Evolutionary conservation across 2,888 invertebrate species (phyloP).

Genomic region (Cephus runcator): DNA sequence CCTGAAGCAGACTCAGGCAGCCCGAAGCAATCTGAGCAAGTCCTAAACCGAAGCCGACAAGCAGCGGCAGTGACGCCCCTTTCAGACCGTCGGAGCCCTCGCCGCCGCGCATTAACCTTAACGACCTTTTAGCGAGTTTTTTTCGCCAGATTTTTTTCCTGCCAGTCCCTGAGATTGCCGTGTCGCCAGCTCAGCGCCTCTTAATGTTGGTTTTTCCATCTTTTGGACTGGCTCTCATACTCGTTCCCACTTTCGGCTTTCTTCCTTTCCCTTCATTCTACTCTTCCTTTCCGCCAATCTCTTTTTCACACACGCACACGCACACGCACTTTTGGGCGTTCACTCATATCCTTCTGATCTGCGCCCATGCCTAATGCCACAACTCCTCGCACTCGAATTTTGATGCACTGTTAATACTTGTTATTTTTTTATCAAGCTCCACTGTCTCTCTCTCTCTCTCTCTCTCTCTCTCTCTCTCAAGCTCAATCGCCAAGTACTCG

Average conservation of each 20-base stretch:
- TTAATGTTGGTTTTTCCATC: conserved; percentile 51
- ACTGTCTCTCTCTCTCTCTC: too few relatives aligned
- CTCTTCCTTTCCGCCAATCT: conserved; percentile 8
- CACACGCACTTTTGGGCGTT: not conserved
- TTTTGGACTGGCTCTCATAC: not conserved
- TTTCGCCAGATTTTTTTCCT: conserved; percentile 30
- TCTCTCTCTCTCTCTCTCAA: too few relatives aligned
- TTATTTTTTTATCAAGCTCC: conserved; percentile 23
- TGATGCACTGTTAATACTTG: conserved; percentile 31
- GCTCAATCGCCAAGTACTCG: too few relatives aligned
- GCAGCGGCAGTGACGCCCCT: conserved; percentile 6
- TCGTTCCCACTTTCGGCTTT: conserved; percentile 26
- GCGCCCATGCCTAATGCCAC: not conserved
- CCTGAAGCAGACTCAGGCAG: not conserved
- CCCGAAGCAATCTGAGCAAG: not conserved
- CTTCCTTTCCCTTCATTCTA: conserved; percentile 12
- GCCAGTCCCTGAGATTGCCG: conserved; percentile 54
- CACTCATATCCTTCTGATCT: not conserved
- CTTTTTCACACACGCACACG: conserved; percentile 6
- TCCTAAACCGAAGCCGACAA: conserved; percentile 7
- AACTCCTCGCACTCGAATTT: conserved; percentile 23
- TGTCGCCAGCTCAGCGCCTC: conserved; percentile 58
- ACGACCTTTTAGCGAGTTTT: conserved; percentile 56
- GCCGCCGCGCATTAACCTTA: conserved; percentile 55
- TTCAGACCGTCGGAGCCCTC: conserved; percentile 15